Percentiles rank a stretch among this genome's conserved stretches.
Evolutionary conservation across 1,140 invertebrate genomes (phyloP).

Genomic region (Medauroidea extradentata): DNA sequence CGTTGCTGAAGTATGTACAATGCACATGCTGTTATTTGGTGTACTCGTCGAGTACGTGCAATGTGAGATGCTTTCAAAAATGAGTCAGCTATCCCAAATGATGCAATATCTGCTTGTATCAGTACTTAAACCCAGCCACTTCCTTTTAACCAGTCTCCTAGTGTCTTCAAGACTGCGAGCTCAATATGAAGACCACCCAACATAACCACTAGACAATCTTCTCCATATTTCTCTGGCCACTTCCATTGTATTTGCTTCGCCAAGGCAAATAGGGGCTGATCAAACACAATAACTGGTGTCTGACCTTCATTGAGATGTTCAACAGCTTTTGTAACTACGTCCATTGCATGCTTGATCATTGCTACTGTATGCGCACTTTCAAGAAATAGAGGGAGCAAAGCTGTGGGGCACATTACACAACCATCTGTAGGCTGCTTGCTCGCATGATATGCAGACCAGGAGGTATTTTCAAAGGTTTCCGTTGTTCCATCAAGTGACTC

Average conservation of each 20-base stretch:
- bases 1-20: no score
- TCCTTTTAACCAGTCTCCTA: background rate
- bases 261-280: conserved; percentile 24
- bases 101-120: background rate
- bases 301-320: conserved; percentile 22
- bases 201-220: conserved; percentile 2
- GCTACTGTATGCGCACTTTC: background rate
- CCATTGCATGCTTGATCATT: background rate
- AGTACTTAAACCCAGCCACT: background rate
- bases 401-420: background rate
- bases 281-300: conserved; percentile 20
- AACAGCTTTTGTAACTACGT: background rate
- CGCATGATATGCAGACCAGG: background rate
- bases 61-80: background rate
- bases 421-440: background rate
- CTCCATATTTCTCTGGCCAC: conserved; percentile 2
- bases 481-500: background rate
- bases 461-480: background rate
- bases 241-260: conserved; percentile 27
- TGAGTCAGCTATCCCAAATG: background rate
- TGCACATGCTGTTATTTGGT: no score
- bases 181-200: background rate
- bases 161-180: conserved; percentile 5
- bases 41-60: no score
- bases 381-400: background rate